A percentile compares a stretch with the other conserved stretches of the same genome.
Evolutionary conservation across 2,113 vertebrate species (phyloP).

Genomic region (Chauna torquata): DNA sequence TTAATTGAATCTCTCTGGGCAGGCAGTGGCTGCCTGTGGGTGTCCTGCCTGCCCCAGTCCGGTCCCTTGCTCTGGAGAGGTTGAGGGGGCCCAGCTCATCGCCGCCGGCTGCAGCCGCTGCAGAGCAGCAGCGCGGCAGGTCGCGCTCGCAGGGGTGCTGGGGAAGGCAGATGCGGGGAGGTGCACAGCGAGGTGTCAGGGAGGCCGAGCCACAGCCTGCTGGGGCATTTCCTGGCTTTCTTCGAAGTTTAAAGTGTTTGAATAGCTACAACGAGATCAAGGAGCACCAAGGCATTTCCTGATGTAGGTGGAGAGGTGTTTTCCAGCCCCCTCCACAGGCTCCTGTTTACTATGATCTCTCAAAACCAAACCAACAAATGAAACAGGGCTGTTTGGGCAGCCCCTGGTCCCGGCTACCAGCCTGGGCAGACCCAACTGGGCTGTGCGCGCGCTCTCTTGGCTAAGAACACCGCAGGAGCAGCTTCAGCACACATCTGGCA

Average conservation of each 20-base stretch:
- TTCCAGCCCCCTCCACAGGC: not conserved
- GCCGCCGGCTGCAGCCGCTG: fast-evolving
- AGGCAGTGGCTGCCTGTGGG: not conserved
- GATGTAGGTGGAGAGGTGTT: not conserved
- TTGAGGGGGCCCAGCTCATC: fast-evolving
- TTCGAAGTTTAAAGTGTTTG: not conserved
- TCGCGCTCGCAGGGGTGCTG: not conserved
- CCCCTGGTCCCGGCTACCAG: not conserved
- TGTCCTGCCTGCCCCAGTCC: fast-evolving
- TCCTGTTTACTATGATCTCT: not conserved
- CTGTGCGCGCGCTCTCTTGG: not conserved
- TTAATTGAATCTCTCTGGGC: not conserved
- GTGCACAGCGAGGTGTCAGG: not conserved
- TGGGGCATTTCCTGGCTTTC: not conserved
- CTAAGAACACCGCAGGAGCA: not conserved
- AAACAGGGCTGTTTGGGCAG: not conserved
- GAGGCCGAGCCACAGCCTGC: not conserved
- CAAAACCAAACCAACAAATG: not conserved
- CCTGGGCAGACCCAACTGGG: not conserved
- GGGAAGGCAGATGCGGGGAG: too few species aligned
- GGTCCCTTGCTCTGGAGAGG: not conserved
- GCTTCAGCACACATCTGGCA: fast-evolving
- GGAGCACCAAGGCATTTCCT: not conserved
- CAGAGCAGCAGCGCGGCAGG: not conserved
- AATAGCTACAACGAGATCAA: not conserved